These are phyloP conservation scores for Aix galericulata DNA, from an alignment of 2,113 vertebrate species.

Conservation along the genomic window DNA sequence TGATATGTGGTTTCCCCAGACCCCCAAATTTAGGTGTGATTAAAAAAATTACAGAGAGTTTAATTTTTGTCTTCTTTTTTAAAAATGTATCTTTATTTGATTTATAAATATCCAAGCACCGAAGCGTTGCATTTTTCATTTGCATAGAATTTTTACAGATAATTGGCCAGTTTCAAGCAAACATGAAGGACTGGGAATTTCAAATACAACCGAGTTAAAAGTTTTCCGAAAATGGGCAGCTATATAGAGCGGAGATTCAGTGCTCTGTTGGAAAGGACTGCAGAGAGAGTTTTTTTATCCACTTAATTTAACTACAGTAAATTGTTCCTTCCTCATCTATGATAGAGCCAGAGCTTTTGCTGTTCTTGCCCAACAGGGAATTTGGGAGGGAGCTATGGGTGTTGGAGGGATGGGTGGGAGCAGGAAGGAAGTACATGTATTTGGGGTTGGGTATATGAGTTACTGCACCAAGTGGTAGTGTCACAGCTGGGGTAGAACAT, in stretches of 20 bases:
- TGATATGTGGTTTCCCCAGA: slow-evolving; percentile 21
- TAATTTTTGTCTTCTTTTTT: background rate
- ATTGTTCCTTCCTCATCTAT: background rate
- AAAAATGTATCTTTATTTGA: background rate
- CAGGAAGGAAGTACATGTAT: background rate
- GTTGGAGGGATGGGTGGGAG: background rate
- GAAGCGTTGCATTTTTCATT: background rate
- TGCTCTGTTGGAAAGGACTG: rapidly evolving
- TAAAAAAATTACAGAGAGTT: background rate
- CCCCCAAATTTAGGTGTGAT: slow-evolving; percentile 1
- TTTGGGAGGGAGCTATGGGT: background rate
- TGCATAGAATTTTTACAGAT: background rate
- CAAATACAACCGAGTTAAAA: background rate
- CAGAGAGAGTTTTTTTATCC: background rate
- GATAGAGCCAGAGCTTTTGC: background rate
- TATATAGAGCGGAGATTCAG: background rate
- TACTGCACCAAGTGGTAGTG: background rate
- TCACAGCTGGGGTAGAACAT: background rate
- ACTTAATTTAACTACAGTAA: background rate
- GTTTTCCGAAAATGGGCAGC: background rate
- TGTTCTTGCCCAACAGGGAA: background rate
- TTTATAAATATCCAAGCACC: background rate
- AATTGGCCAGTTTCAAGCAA: background rate
- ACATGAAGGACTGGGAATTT: background rate
- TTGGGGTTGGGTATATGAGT: background rate